Base-by-base conservation (phyloP, 2,113 vertebrate species). In the Polypterus bichir region DNA sequence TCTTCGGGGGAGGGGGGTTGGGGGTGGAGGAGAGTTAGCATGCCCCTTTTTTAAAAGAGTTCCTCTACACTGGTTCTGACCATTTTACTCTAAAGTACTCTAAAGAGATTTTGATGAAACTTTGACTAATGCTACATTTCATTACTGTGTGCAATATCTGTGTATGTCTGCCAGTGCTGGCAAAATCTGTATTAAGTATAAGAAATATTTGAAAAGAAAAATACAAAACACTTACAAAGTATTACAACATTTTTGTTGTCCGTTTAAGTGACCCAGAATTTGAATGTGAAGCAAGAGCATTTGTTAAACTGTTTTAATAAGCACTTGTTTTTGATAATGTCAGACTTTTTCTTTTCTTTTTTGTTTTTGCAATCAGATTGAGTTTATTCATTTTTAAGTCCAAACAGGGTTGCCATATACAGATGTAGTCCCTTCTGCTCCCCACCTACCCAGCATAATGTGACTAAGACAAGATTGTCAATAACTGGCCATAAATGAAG, bases 131-230 rank as follows among this genome's bases (percentile, higher is more conserved):
- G 79, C 82, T 85, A 81, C 81, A 61, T 61, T 61, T 61, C 59
- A 61, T 61, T 61, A 61, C 59, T 61, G 59, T 61, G 59, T 61
- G 59, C 59, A 61, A 61, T 61, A 61, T 48, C 27, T 27, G 27
- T 27, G 27, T 27, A 27, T 52, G 59, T 61, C 47, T 61, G 59
- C 27, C 47, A 48, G 44, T 49, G 49, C 7, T 48, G 59, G 47
- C 47, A 44, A 8, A 8, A 61, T 61, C 46, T 61, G 44, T 61
- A 61, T 61, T 47, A 61, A 61, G 87, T 80, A 83, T 82, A 74
- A 85, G 81, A 82, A 82, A 80, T 84, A 86, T 87, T 86, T 83
- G 79, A 84, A 85, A 80, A 81, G 79, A 27, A 27, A 27, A 27
- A 27, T 27, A 27, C 27, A 27, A 27, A 27, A 27, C 27, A 27